Evolutionary conservation across 2,113 vertebrate species (phyloP), one percentile per base, ranked within the genome.

Genomic region (Marcusenius ussheri): DNA sequence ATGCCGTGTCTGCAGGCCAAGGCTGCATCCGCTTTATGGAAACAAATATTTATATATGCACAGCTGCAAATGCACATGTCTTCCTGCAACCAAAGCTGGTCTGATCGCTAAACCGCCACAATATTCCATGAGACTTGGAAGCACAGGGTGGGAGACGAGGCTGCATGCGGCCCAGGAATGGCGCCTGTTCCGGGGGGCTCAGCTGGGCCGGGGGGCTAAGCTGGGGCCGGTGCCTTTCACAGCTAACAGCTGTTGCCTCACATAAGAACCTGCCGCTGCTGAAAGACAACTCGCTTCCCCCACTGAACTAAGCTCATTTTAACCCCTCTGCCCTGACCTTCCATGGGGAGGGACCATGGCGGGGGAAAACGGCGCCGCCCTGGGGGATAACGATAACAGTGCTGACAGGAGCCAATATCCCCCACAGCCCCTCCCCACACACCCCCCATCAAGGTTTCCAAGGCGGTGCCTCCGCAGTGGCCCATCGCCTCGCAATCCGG

Each of bases 211-310:
- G 50, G 17, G 45, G 85, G 21, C 83, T 24, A 50, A 80, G 27
- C 74, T 31, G 27, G 4, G 15, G 15, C 50, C 50, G 8, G 1
- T 19, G 39, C 35, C 21, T 11, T 46, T 24, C 42, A 53, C 17
- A 74, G 91, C 84, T 93, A 94, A 95, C 90, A 90, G 92, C n/a
- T 93, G 93, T 92, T 93, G 92, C 92, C 93, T 94, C 93, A 94
- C 86, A 89, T 90, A 90, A 93, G 93, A 95, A 93, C 90, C 74
- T 86, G 91, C 95, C 93, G 93, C 74, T 83, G 91, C 95, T 93
- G 93, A 92, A n/a, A 90, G 90, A 92, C 92, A 93, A 92, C 92
- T 91, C n/a, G 88, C 93, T 95, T 92, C 92, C 92, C 39, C 10
- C 90, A 88, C 19, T 35, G 90, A 94, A 91, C 93, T 93, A 91